Base-by-base conservation (phyloP, 1,140 invertebrate genomes). In the Drosophila sechellia region DNA sequence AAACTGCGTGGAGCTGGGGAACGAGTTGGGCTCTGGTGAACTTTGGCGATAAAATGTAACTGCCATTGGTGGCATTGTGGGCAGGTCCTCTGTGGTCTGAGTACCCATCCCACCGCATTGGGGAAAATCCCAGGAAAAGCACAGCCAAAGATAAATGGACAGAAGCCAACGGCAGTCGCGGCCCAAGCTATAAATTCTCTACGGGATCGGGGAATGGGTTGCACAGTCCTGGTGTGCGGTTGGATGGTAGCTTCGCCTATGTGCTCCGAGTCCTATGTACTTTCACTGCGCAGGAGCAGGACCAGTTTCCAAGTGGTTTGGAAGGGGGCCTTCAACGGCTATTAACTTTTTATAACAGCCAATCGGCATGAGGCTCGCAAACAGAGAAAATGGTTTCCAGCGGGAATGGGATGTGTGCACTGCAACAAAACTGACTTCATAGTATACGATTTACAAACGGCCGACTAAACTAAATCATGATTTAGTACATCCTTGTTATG, bases 11-110 rank as follows among this genome's bases (percentile, higher is more conserved):
- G 39, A 35, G 52, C 48, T 54, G 27, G 53, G 46, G 46, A n/a
- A 27, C 25, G 27, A 17, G 40, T 31, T 34, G 52, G 60, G 46
- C 43, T 22, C 57, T 49, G 46, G 60, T 73, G 79, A 89, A 89
- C 77, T 89, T 89, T 84, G 65, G 48, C 77, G 80, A 89, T 89
- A 84, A 89, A 89, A 89, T 89, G 77, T 80, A 71, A 89, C 84
- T 89, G 73, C 84, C 73, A 89, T 84, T 84, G 81, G 81, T 83
- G 78, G 81, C 76, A 87, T 85, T 86, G 80, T 85, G 71, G 71
- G 72, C 65, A 54, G 50, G 60, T 63, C 35, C 55, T 22, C 48
- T 60, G 63, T 58, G 79, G 79, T 55, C 61, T 72, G 66, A 43
- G 71, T 40, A 10, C 40, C 54, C 59, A 34, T 25, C 50, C 39